Conservation (phyloP, 2,797 vertebrate genomes). For the Balearica regulorum region DNA sequence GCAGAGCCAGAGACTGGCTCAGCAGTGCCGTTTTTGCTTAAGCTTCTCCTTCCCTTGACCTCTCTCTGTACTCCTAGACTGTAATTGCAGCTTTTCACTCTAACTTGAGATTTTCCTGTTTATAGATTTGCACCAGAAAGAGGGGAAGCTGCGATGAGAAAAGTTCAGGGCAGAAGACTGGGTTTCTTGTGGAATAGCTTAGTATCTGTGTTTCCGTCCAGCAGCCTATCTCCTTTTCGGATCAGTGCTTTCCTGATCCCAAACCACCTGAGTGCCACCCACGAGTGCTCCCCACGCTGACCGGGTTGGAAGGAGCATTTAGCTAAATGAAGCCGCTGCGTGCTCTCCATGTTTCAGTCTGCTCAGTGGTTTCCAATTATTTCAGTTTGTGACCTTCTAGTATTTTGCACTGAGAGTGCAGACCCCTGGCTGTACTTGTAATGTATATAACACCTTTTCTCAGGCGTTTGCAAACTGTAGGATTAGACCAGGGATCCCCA, state of each 20-base stretch:
- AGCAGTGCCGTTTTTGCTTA: not conserved
- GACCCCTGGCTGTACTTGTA: not conserved
- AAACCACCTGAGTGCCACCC: not conserved
- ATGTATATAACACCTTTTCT: not conserved
- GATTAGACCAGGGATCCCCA: not conserved
- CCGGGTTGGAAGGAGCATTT: not conserved
- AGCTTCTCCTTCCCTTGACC: slow-evolving; percentile 32
- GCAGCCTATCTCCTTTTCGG: not conserved
- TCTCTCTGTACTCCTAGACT: not conserved
- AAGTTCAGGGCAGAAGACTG: not conserved
- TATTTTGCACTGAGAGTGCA: not conserved
- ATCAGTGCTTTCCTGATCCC: not conserved
- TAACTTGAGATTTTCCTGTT: slow-evolving; percentile 4
- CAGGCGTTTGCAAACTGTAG: not conserved
- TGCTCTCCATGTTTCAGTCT: not conserved
- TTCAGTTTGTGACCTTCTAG: not conserved
- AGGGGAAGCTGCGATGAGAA: not conserved
- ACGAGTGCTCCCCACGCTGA: not conserved
- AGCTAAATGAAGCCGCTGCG: not conserved
- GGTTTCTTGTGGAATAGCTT: not conserved
- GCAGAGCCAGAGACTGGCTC: not conserved
- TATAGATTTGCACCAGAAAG: not conserved
- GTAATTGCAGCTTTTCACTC: not conserved
- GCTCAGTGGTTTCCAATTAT: not conserved
- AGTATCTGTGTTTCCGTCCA: fast-evolving